These are phyloP conservation scores for Escarpia spicata DNA, from an alignment of 2,888 invertebrate genomes.

Conservation along the genomic window DNA sequence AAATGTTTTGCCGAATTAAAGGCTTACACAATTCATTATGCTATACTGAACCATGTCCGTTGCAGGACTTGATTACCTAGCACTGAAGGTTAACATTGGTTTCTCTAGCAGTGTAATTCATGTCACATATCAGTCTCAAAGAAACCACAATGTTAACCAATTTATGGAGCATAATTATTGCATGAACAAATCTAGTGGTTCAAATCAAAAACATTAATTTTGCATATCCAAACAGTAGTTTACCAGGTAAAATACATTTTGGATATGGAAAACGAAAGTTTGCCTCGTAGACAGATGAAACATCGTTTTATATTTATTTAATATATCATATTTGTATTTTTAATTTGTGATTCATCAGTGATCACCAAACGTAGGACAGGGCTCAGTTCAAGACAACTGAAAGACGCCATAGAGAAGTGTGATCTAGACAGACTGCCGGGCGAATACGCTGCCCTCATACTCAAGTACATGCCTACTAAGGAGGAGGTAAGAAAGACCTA, in stretches of 20 bases:
- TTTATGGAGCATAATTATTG: neutral
- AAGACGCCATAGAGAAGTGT: slow-evolving; percentile 40
- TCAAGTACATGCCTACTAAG: slow-evolving; percentile 45
- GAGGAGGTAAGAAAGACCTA: slow-evolving; percentile 39
- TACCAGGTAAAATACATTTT: no score
- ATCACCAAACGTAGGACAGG: slow-evolving; percentile 32
- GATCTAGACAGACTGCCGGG: slow-evolving; percentile 37
- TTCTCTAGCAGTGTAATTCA: no score
- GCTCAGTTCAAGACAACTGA: slow-evolving; percentile 32
- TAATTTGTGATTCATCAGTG: slow-evolving; percentile 23
- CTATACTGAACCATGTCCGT: no score
- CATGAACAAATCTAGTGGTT: neutral
- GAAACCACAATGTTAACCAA: neutral
- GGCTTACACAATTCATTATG: no score
- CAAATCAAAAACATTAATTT: neutral
- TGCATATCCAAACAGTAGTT: no score
- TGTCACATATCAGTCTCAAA: neutral
- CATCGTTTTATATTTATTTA: neutral
- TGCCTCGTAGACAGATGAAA: neutral
- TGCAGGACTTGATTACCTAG: no score
- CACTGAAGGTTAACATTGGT: no score
- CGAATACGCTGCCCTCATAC: slow-evolving; percentile 43
- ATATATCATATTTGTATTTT: no score
- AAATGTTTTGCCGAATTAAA: no score
- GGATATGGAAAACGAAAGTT: neutral